These are phyloP conservation scores for Neostethus bicornis DNA, from an alignment of 2,797 vertebrate genomes.

Conservation along the genomic window DNA sequence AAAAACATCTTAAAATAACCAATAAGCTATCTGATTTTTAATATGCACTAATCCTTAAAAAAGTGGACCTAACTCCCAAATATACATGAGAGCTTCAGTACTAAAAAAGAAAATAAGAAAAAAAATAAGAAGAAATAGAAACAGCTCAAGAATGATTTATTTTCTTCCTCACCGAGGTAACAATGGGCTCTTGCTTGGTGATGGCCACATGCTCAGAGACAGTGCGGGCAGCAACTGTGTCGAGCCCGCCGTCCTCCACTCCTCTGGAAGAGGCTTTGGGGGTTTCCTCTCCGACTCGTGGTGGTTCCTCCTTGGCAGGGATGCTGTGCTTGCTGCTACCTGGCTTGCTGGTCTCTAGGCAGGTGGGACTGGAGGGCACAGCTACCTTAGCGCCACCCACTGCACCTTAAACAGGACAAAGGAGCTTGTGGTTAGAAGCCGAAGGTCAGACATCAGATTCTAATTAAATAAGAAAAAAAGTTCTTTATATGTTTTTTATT, in stretches of 20 bases:
- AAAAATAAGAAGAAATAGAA: too few species aligned
- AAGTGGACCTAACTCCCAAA: too few species aligned
- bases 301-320: conserved; percentile 90
- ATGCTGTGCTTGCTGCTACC: conserved; percentile 91
- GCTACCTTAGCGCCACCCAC: conserved; percentile 99
- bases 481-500: too few species aligned
- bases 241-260: conserved; percentile 83
- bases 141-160: not conserved
- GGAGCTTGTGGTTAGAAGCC: conserved; percentile 85
- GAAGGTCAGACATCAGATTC: conserved; percentile 2
- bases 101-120: too few species aligned
- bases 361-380: conserved; percentile 90
- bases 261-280: conserved; percentile 68
- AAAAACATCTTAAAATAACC: too few species aligned
- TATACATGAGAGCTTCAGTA: too few species aligned
- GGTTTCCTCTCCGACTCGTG: conserved; percentile 85
- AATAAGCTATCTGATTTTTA: too few species aligned
- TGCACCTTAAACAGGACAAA: conserved; percentile 99
- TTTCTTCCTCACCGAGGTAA: conserved; percentile 81
- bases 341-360: conserved; percentile 89
- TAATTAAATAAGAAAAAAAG: too few species aligned
- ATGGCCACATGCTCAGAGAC: conserved; percentile 87
- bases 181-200: conserved; percentile 87
- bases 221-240: conserved; percentile 82
- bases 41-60: too few species aligned